phyloP scores from a whole-genome alignment of 2,888 invertebrate genomes.

The Eupeodes latifasciatus region DNA sequence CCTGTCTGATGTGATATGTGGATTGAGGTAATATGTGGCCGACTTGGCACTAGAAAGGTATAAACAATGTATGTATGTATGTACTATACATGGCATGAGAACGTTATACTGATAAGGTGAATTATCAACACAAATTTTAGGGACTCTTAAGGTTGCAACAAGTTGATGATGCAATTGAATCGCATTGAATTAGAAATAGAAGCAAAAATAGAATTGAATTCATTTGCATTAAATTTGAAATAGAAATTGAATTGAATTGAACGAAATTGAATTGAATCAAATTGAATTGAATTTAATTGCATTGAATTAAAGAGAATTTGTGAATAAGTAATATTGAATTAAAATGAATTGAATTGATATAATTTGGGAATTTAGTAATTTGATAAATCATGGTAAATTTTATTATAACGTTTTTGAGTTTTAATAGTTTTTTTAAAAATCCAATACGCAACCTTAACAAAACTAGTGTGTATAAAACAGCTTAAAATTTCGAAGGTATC shows the following conservation, averaged over 20 bases:
- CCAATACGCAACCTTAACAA: neutral
- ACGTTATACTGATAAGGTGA: constrained; percentile 8
- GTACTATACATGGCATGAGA: neutral
- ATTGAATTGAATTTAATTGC: neutral
- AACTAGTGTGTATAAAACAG: neutral
- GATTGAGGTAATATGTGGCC: neutral
- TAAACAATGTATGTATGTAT: too few relatives aligned
- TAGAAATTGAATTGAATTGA: too few relatives aligned
- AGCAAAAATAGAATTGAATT: too few relatives aligned
- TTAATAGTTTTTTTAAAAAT: neutral
- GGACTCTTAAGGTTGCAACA: neutral
- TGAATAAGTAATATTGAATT: too few relatives aligned
- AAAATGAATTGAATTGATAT: too few relatives aligned
- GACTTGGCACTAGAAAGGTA: neutral
- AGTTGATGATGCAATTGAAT: neutral
- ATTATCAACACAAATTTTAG: constrained; percentile 7
- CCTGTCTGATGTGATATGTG: neutral
- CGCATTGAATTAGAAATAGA: too few relatives aligned
- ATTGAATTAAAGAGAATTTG: neutral
- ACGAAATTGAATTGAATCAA: too few relatives aligned
- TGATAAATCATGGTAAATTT: too few relatives aligned
- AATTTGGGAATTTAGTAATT: too few relatives aligned
- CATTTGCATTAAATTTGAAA: too few relatives aligned
- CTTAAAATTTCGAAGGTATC: neutral
- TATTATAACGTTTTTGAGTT: too few relatives aligned